These are phyloP conservation scores for Chauna torquata DNA, from an alignment of 2,113 vertebrate species.

Conservation along the genomic window DNA sequence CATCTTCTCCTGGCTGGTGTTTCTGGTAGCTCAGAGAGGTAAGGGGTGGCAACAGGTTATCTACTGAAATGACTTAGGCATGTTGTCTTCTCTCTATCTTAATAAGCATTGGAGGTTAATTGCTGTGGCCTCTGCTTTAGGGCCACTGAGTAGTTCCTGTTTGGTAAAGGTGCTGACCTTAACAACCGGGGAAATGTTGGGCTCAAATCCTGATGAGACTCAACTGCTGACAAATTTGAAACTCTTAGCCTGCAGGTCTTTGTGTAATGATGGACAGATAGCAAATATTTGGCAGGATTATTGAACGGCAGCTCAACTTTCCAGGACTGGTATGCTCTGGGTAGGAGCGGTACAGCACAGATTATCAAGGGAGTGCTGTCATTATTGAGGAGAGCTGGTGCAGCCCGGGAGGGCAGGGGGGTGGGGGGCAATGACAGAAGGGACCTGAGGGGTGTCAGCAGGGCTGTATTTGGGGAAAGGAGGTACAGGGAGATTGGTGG, in stretches of 20 bases:
- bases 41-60: background rate
- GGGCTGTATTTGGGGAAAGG: background rate
- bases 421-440: background rate
- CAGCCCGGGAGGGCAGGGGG: background rate
- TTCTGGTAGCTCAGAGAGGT: background rate
- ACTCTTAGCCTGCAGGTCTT: constrained; percentile 29
- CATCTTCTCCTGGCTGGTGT: background rate
- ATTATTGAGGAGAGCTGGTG: background rate
- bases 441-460: background rate
- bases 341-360: background rate
- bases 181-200: constrained; percentile 1
- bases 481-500: background rate
- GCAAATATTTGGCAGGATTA: constrained; percentile 59
- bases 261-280: constrained; percentile 32
- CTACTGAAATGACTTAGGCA: background rate
- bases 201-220: constrained; percentile 4
- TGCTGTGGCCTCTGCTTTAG: constrained; percentile 6
- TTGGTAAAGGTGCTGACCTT: background rate
- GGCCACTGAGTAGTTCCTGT: constrained; percentile 10
- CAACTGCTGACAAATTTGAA: constrained; percentile 60
- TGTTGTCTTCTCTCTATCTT: constrained; percentile 9
- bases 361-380: background rate
- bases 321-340: background rate
- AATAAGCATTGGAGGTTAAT: constrained; percentile 34
- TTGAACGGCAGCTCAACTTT: background rate